A percentile compares a stretch with the other conserved stretches of the same genome.
Conservation (phyloP, 30 jellyfish, hydroid and myxozoan genomes). For the Morbakka virulenta region DNA sequence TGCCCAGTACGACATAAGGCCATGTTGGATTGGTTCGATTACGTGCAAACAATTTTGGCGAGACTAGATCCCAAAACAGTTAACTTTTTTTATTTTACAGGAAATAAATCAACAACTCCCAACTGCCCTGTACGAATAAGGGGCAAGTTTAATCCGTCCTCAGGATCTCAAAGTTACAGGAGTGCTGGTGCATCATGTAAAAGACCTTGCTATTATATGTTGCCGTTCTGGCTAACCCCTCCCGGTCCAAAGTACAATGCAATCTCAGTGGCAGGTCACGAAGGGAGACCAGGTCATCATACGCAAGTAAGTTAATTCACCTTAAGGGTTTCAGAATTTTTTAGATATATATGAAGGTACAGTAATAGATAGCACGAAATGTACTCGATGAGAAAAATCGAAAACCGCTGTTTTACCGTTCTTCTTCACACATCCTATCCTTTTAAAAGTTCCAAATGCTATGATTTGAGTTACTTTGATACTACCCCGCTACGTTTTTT, state of each 20-base stretch:
- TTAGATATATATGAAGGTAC: background rate
- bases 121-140: constrained; percentile 85
- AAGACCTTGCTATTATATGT: constrained; percentile 64
- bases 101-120: constrained; percentile 76
- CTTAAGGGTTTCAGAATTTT: too few species aligned
- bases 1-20: constrained; percentile 91
- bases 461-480: too few species aligned
- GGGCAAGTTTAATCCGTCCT: constrained; percentile 92
- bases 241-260: constrained; percentile 89
- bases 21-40: constrained; percentile 86
- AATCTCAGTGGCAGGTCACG: constrained; percentile 91
- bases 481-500: too few species aligned
- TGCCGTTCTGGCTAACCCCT: constrained; percentile 77
- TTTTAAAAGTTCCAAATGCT: too few species aligned
- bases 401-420: background rate
- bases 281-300: constrained; percentile 97
- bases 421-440: background rate
- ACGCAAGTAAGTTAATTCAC: constrained; percentile 87
- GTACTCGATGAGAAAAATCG: background rate
- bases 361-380: background rate
- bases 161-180: constrained; percentile 92
- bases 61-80: constrained; percentile 68
- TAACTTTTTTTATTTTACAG: constrained; percentile 63
- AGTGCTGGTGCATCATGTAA: constrained; percentile 70
- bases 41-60: constrained; percentile 54